Base-by-base conservation (phyloP, 2,797 vertebrate genomes). In the Ptychadena robeensis region DNA sequence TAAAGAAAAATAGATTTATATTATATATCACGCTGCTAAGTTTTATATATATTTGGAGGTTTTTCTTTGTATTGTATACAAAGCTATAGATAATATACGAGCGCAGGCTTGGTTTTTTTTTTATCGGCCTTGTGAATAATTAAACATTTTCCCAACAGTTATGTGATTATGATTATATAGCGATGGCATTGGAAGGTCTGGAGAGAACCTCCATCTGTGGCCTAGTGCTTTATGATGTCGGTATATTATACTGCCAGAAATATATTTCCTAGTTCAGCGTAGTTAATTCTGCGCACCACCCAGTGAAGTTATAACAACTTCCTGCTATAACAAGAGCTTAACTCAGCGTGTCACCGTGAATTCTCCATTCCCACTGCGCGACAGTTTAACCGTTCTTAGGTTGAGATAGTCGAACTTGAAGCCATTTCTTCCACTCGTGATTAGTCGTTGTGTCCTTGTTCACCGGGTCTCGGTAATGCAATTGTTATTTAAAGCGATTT, bases 251-350 rank as follows among this genome's bases (percentile, higher is more conserved):
- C 10, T 66, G 37, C 79, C 79, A 73, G 69, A 44, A 37, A 53
- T 81, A 35, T 72, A 61, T 81, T 81, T 61, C 25, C 35, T 48
- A 72, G 79, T 81, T 81, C 79, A 73, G 79, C 59, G 48, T 61
- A 73, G 79, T 81, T 81, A 81, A 81, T 81, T 81, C 48, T 73
- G 69, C 48, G 65, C 48, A 69, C 65, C 79, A 72, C 69, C 79
- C 79, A 65, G 73, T 81, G 79, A 73, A 82, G 66, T 65, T 76
- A 44, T 82, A 75, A 75, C 28, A 75, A 72, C 31, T 78, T 81
- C 63, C 44, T 2, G 40, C 66, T 38, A 77, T 77, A 48, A 61
- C 48, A 44, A 22, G 73, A 67, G 28, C 67, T 78, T 53, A n/a
- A 27, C 40, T 40, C 63, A 53, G 63, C 63, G 27, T 81, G 40